A percentile compares a stretch with the other conserved stretches of the same genome.
Conservation (phyloP, 2,113 vertebrate species). For the Corythornis cristatus region DNA sequence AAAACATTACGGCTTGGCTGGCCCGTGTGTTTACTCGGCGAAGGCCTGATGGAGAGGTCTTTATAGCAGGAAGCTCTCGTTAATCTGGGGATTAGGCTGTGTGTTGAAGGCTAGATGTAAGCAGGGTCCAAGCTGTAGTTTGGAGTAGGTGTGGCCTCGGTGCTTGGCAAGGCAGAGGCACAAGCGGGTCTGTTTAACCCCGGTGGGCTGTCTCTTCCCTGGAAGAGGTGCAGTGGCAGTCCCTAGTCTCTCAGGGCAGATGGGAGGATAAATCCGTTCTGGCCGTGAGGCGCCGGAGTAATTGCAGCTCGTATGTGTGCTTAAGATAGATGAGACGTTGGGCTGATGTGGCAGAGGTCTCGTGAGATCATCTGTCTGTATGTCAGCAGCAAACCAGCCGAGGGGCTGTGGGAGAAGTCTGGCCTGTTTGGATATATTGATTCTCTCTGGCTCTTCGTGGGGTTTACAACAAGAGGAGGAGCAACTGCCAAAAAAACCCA, state of each 20-base stretch:
- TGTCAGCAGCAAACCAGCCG: slow-evolving; percentile 53
- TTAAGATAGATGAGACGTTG: slow-evolving; percentile 52
- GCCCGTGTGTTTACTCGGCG: neutral
- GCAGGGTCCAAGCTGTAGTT: neutral
- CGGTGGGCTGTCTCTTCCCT: neutral
- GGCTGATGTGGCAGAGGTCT: slow-evolving; percentile 56
- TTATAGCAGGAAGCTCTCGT: neutral
- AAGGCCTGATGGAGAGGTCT: neutral
- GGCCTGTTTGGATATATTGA: slow-evolving; percentile 35
- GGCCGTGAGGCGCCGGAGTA: neutral
- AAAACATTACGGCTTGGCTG: slow-evolving; percentile 20
- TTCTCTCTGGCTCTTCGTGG: neutral
- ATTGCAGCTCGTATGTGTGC: slow-evolving; percentile 14
- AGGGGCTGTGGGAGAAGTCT: slow-evolving; percentile 38
- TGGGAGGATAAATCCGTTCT: slow-evolving; percentile 10
- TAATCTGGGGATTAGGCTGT: slow-evolving; percentile 36
- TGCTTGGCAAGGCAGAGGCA: neutral
- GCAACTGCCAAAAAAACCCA: neutral
- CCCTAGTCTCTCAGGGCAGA: neutral
- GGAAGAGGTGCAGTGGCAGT: neutral
- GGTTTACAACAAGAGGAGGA: slow-evolving; percentile 8
- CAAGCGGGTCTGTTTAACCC: neutral
- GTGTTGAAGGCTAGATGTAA: neutral
- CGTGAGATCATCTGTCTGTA: slow-evolving; percentile 62
- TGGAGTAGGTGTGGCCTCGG: neutral